phyloP scores from a whole-genome alignment of 2,888 invertebrate genomes.

The Spatulosminthurus flaviceps region DNA sequence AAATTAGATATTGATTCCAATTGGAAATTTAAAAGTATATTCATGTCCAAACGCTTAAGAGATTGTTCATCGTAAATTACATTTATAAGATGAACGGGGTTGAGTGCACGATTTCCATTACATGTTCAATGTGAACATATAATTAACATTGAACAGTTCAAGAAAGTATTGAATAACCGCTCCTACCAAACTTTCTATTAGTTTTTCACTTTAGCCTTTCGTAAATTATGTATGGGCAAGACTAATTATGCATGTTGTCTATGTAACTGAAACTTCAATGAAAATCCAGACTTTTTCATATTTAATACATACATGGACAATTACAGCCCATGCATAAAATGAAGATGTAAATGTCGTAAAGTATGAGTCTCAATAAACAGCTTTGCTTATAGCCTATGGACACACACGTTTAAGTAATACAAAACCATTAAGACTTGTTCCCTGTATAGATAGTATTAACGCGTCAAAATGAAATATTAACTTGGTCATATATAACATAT shows the following conservation, averaged over 20 bases:
- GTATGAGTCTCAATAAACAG: constrained; percentile 20
- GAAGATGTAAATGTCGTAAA: constrained; percentile 38
- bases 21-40: not conserved
- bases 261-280: not conserved
- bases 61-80: constrained; percentile 14
- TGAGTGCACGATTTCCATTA: constrained; percentile 6
- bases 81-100: not conserved
- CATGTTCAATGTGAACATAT: too few relatives aligned
- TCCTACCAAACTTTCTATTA: not conserved
- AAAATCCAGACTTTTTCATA: constrained; percentile 9
- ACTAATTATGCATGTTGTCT: constrained; percentile 32
- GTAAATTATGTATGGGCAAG: constrained; percentile 22
- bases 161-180: constrained; percentile 12
- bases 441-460: not conserved
- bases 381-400: not conserved
- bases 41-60: not conserved
- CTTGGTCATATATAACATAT: not conserved
- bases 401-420: constrained; percentile 1
- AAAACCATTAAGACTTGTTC: not conserved
- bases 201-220: constrained; percentile 2
- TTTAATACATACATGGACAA: constrained; percentile 37
- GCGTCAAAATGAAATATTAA: not conserved
- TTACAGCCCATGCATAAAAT: not conserved
- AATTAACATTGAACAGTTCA: too few relatives aligned
- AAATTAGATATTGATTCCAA: constrained; percentile 10